These are phyloP conservation scores for Cataglyphis rosenhaueri DNA, from an alignment of 2,888 invertebrate genomes.

Conservation along the genomic window DNA sequence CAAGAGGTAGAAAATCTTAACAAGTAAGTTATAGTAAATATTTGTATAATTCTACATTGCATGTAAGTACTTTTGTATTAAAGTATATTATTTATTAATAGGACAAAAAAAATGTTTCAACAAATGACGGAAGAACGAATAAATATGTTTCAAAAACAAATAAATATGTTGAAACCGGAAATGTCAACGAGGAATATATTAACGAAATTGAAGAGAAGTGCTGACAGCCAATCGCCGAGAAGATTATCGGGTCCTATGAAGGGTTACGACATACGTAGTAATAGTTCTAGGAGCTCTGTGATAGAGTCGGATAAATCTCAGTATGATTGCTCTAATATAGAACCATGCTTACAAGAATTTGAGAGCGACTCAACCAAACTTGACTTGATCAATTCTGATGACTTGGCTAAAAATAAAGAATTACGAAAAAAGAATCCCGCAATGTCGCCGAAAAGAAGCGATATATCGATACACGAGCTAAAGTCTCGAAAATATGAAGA, in stretches of 20 bases:
- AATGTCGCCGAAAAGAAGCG: constrained; percentile 55
- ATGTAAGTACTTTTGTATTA: constrained; percentile 13
- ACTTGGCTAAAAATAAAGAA: constrained; percentile 55
- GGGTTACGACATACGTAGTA: constrained; percentile 86
- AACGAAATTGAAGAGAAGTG: constrained; percentile 86
- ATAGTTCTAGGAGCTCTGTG: constrained; percentile 84
- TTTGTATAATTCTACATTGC: constrained; percentile 12
- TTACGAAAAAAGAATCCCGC: constrained; percentile 55
- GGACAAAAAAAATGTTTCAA: constrained; percentile 87
- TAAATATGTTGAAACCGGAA: constrained; percentile 87
- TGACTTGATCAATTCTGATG: constrained; percentile 64
- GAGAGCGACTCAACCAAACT: constrained; percentile 74
- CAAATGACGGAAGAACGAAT: constrained; percentile 86
- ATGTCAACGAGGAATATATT: constrained; percentile 86
- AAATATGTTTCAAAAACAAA: constrained; percentile 86
- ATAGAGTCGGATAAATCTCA: constrained; percentile 84
- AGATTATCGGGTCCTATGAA: constrained; percentile 86
- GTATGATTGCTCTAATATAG: constrained; percentile 81
- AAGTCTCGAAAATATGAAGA: constrained; percentile 83
- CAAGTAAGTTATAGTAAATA: constrained; percentile 83
- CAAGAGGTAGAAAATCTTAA: constrained; percentile 90
- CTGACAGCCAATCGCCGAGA: constrained; percentile 84
- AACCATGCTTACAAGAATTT: constrained; percentile 73
- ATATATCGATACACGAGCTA: constrained; percentile 78
- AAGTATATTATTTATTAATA: constrained; percentile 68